These are phyloP conservation scores for Acronicta aceris DNA, from an alignment of 2,888 invertebrate species.

Conservation along the genomic window DNA sequence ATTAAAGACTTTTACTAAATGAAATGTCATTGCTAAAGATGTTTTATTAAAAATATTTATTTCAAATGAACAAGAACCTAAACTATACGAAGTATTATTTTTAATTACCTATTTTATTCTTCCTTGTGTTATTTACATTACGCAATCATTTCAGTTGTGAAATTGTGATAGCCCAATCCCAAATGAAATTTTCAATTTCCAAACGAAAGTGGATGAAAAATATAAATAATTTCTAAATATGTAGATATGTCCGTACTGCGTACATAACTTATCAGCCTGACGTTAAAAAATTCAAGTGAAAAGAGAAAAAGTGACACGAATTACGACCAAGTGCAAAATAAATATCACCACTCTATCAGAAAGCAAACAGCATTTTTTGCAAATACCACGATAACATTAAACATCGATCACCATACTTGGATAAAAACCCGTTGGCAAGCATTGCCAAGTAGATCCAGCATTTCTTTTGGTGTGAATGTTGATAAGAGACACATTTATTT, in stretches of 20 bases:
- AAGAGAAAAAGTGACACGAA: conserved; percentile 28
- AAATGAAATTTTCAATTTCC: too few relatives aligned
- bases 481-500: conserved; percentile 55
- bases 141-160: too few relatives aligned
- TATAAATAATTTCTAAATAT: too few relatives aligned
- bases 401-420: conserved; percentile 39
- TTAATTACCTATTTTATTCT: background rate
- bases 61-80: too few relatives aligned
- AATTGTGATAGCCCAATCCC: too few relatives aligned
- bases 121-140: background rate
- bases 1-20: conserved; percentile 9
- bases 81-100: too few relatives aligned
- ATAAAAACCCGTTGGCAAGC: conserved; percentile 61
- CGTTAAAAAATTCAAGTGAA: too few relatives aligned
- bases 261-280: too few relatives aligned
- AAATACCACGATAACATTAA: conserved; percentile 47
- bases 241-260: too few relatives aligned
- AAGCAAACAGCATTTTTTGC: conserved; percentile 43
- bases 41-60: too few relatives aligned
- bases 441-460: conserved; percentile 64
- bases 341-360: conserved; percentile 43
- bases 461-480: conserved; percentile 57
- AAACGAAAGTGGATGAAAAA: too few relatives aligned
- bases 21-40: background rate
- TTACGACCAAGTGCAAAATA: conserved; percentile 32